Evolutionary conservation across 2,113 vertebrate genomes (phyloP), one percentile per base, ranked within the genome.

Genomic region (Stegastes partitus): DNA sequence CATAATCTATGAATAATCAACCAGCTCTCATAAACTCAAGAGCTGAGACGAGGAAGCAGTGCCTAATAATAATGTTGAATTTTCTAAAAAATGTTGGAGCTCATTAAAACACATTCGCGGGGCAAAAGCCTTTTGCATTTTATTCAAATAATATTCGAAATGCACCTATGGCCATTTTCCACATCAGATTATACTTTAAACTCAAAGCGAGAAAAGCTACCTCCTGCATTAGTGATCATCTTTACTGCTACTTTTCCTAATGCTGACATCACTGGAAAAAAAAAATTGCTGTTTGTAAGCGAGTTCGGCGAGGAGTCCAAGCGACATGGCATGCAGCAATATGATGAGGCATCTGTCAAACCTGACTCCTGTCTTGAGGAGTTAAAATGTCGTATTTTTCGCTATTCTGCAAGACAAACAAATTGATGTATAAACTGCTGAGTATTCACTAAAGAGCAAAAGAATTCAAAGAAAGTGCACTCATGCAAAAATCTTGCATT

Each of bases 51-150:
- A 68, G 19, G 4, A 82, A 62, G 16, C 14, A 22, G 19, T 49
- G 54, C 39, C 0, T 74, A 19, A 51, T 56, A 61, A 76, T 53
- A 49, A 68, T 25, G 8, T 72, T 73, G 34, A 0, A 65, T 73
- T 71, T 49, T 45, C 6, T 12, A 23, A 42, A n/a, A 73, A 59
- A 81, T 67, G 14, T 6, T 65, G 23, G 34, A 73, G 1, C 68
- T 82, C 83, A 72, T 88, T 88, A 80, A 84, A 83, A 67, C 57
- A 77, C 51, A 77, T 74, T 82, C 71, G 31, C 31, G 26, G 66
- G 61, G 53, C 68, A 82, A 68, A 77, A 25, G 56, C 26, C 1
- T 79, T n/a, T 66, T 67, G 51, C 62, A 53, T 77, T 81, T 68
- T 49, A 87, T 87, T 72, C 4, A 71, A 66, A 89, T 81, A 4